Conservation (phyloP, 2,797 vertebrate species). For the Anguilla anguilla region DNA sequence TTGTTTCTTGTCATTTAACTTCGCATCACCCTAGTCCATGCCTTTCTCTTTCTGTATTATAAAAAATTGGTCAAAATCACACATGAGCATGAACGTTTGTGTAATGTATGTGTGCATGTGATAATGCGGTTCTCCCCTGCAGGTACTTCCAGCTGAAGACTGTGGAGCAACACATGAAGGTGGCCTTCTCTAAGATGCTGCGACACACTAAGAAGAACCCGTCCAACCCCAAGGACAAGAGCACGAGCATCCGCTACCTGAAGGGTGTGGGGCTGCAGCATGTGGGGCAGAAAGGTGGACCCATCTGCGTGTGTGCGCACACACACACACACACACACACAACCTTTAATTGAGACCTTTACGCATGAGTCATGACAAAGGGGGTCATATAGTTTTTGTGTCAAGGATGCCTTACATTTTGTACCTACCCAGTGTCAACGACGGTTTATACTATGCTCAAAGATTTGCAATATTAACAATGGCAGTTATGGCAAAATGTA, state of each 20-base stretch:
- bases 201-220: constrained; percentile 96
- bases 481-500: background rate
- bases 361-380: background rate
- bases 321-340: background rate
- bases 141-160: constrained; percentile 95
- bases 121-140: constrained; percentile 26
- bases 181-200: constrained; percentile 95
- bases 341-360: background rate
- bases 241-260: constrained; percentile 93
- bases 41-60: background rate
- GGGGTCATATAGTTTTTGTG: background rate
- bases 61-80: background rate
- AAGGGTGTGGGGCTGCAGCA: constrained; percentile 88
- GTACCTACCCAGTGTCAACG: background rate
- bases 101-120: background rate
- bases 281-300: constrained; percentile 88
- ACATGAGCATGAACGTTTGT: background rate
- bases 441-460: background rate
- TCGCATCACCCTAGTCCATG: background rate
- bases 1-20: background rate
- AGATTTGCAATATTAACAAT: background rate
- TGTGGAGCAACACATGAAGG: constrained; percentile 94
- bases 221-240: constrained; percentile 97
- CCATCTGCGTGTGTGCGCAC: background rate
- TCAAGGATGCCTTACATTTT: background rate